A percentile compares a stretch with the other conserved stretches of the same genome.
These are phyloP conservation scores for Dasysyrphus tricinctus DNA, from an alignment of 2,888 invertebrate genomes.

Conservation along the genomic window DNA sequence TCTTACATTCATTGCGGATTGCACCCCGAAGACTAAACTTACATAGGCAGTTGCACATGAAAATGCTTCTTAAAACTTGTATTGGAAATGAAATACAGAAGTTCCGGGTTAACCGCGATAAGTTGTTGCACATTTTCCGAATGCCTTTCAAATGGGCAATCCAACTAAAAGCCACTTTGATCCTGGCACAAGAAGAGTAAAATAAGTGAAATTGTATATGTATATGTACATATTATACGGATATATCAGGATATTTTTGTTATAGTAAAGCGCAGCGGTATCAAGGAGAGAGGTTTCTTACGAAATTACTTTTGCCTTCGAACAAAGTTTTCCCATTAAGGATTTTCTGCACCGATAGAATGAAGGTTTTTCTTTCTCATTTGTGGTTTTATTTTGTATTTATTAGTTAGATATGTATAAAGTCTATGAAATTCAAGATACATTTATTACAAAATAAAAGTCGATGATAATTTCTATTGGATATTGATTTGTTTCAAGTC, in stretches of 20 bases:
- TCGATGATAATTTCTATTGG: conserved; percentile 57
- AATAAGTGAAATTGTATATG: conserved; percentile 42
- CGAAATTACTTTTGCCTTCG: conserved; percentile 73
- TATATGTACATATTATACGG: no score
- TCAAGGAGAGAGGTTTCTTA: conserved; percentile 64
- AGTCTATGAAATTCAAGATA: conserved; percentile 38
- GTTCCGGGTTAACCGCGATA: conserved; percentile 75
- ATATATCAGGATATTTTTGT: conserved; percentile 8
- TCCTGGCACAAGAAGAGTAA: conserved; percentile 61
- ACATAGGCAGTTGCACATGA: conserved; percentile 76
- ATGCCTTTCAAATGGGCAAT: conserved; percentile 73
- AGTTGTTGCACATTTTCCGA: conserved; percentile 75
- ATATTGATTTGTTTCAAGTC: conserved; percentile 6
- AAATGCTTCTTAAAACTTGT: conserved; percentile 75
- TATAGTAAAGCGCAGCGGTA: conserved; percentile 46
- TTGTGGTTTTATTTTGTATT: conserved; percentile 51
- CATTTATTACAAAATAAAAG: conserved; percentile 49
- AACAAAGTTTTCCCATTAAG: conserved; percentile 76
- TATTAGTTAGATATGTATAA: not conserved
- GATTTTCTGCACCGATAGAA: conserved; percentile 71
- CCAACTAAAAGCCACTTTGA: conserved; percentile 76
- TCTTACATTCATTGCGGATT: conserved; percentile 53
- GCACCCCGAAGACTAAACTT: conserved; percentile 39
- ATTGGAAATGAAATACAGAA: conserved; percentile 76
- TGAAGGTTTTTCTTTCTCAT: conserved; percentile 44